Conservation (phyloP, 2,797 vertebrate species). For the Spinibarbus caldwelli region DNA sequence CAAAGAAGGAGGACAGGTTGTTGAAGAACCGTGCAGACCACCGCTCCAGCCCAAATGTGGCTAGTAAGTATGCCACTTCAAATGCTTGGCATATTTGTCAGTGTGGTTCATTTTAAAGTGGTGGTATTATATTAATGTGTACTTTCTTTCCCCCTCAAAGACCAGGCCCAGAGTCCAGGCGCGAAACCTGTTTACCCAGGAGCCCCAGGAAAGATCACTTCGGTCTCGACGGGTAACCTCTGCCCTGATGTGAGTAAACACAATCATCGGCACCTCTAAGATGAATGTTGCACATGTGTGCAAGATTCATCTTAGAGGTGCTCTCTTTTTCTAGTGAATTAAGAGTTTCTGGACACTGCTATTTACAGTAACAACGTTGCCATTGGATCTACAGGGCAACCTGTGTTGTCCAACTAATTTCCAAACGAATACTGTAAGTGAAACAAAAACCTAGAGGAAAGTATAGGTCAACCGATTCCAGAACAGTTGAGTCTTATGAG, state of each 20-base stretch:
- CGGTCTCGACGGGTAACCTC: slow-evolving; percentile 97
- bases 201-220: slow-evolving; percentile 94
- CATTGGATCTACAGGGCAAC: neutral
- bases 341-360: neutral
- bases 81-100: neutral
- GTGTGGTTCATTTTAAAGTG: neutral
- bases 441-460: neutral
- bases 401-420: neutral
- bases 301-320: too few species aligned
- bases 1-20: slow-evolving; percentile 93
- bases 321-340: slow-evolving; percentile 24
- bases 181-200: slow-evolving; percentile 85
- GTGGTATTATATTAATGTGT: neutral
- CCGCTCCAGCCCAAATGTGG: slow-evolving; percentile 98
- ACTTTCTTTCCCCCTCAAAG: slow-evolving; percentile 69
- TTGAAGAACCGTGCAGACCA: slow-evolving; percentile 94
- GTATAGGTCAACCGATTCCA: neutral
- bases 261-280: slow-evolving; percentile 35
- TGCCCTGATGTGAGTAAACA: slow-evolving; percentile 89
- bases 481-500: neutral
- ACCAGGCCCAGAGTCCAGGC: slow-evolving; percentile 95
- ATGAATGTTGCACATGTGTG: slow-evolving; percentile 57
- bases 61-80: slow-evolving; percentile 82
- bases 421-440: fast-evolving
- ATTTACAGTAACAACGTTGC: neutral